Conservation (phyloP, 64 coral and sea anemone genomes). For the Acropora tenuis region DNA sequence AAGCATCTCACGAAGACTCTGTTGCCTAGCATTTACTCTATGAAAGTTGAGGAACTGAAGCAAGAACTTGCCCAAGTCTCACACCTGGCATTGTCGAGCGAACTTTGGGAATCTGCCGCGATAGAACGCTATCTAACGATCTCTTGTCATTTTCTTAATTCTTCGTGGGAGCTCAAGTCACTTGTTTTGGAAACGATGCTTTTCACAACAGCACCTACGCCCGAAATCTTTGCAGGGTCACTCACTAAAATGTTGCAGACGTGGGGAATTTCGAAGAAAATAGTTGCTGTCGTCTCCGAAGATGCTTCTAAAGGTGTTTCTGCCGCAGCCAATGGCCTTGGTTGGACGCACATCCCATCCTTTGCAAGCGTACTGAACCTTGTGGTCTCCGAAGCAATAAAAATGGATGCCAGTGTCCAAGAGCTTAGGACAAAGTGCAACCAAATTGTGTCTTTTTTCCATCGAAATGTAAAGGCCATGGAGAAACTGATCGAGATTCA, state of each 20-base stretch:
- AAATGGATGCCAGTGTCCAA: constrained; percentile 12
- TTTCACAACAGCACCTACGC: constrained; percentile 8
- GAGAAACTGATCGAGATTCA: constrained; percentile 36
- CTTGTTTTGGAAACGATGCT: constrained; percentile 40
- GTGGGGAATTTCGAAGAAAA: constrained; percentile 34
- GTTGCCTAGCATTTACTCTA: constrained; percentile 33
- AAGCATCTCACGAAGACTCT: constrained; percentile 3
- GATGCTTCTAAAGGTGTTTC: constrained; percentile 5
- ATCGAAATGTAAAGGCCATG: constrained; percentile 18
- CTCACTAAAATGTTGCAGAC: neutral
- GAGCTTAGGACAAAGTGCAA: constrained; percentile 31
- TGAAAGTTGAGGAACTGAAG: constrained; percentile 30
- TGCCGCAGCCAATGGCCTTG: neutral
- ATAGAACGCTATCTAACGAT: constrained; percentile 14
- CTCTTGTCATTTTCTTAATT: constrained; percentile 11
- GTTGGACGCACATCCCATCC: constrained; percentile 21
- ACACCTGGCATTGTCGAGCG: constrained; percentile 31
- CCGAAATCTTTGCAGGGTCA: constrained; percentile 26
- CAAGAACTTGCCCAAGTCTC: constrained; percentile 17
- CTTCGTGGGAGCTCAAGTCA: constrained; percentile 40
- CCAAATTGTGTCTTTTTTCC: constrained; percentile 43
- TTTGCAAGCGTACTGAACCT: constrained; percentile 35
- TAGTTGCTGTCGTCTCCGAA: constrained; percentile 27
- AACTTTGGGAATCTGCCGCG: constrained; percentile 28
- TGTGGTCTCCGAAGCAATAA: constrained; percentile 36